phyloP scores from a whole-genome alignment of 2,113 vertebrate species.

The Ia io region DNA sequence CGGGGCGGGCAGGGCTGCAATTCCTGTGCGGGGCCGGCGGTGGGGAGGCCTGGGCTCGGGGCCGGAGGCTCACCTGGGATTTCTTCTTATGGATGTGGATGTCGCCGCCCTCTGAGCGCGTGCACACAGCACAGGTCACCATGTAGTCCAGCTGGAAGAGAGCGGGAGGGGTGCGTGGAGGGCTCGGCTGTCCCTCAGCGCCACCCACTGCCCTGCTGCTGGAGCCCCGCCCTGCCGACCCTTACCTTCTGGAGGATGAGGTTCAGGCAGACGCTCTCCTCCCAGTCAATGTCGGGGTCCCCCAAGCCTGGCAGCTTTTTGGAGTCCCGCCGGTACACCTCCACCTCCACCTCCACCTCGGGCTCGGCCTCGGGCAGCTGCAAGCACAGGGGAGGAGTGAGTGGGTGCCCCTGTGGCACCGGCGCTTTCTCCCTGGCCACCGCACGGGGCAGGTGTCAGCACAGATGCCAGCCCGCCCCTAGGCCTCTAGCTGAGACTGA shows the following conservation, averaged over 20 bases:
- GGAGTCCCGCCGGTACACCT: conserved; percentile 97
- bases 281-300: conserved; percentile 98
- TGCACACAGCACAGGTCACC: conserved; percentile 98
- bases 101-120: conserved; percentile 94
- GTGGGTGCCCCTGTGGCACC: fast-evolving
- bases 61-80: conserved; percentile 89
- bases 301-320: conserved; percentile 98
- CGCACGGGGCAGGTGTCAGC: fast-evolving
- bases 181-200: fast-evolving
- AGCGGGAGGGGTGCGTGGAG: fast-evolving
- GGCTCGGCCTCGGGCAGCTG: conserved; percentile 24
- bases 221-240: fast-evolving
- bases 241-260: conserved; percentile 96
- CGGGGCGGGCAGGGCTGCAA: fast-evolving
- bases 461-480: fast-evolving
- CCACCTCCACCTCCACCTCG: conserved; percentile 96
- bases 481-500: fast-evolving
- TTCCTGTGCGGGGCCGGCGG: no score
- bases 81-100: conserved; percentile 99
- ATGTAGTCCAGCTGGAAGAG: conserved; percentile 92
- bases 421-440: fast-evolving
- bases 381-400: not conserved
- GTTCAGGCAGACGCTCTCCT: conserved; percentile 98
- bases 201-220: fast-evolving
- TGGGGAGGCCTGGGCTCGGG: no score